Percentiles rank a stretch among this genome's conserved stretches.
phyloP scores from a whole-genome alignment of 2,113 vertebrate species.

The Bubo blakistoni region DNA sequence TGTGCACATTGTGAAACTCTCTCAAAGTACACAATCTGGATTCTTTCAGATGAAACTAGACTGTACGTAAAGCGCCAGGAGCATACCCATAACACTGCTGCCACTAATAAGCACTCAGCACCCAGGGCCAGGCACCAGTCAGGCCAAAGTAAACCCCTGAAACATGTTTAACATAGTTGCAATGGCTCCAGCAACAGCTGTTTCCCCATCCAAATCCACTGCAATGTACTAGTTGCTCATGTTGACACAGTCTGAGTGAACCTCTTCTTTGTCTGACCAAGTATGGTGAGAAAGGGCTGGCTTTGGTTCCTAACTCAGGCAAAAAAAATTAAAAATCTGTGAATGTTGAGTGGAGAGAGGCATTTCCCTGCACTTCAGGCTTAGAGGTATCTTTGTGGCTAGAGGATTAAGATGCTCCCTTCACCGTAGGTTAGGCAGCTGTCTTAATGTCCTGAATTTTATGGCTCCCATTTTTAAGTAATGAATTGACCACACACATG shows the following conservation, averaged over 20 bases:
- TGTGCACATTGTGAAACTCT: neutral
- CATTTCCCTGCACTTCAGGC: neutral
- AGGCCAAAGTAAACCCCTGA: neutral
- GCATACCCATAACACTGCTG: neutral
- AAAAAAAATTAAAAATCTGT: neutral
- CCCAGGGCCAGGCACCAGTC: neutral
- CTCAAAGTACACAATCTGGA: neutral
- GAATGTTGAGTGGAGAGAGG: neutral
- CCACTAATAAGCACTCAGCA: neutral
- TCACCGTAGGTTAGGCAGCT: neutral
- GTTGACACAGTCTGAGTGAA: neutral
- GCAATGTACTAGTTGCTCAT: neutral
- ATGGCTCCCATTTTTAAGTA: neutral
- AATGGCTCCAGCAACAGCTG: neutral
- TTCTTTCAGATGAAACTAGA: neutral
- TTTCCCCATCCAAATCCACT: neutral
- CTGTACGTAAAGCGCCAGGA: neutral
- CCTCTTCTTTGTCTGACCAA: neutral
- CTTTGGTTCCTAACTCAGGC: neutral
- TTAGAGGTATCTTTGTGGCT: neutral
- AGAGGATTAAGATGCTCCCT: neutral
- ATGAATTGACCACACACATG: neutral
- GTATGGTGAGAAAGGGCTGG: neutral
- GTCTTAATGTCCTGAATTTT: neutral
- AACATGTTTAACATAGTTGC: neutral